Percentiles rank a stretch among this genome's conserved stretches.
phyloP scores from a whole-genome alignment of 2,113 vertebrate species.

The Chionodraco myersi region DNA sequence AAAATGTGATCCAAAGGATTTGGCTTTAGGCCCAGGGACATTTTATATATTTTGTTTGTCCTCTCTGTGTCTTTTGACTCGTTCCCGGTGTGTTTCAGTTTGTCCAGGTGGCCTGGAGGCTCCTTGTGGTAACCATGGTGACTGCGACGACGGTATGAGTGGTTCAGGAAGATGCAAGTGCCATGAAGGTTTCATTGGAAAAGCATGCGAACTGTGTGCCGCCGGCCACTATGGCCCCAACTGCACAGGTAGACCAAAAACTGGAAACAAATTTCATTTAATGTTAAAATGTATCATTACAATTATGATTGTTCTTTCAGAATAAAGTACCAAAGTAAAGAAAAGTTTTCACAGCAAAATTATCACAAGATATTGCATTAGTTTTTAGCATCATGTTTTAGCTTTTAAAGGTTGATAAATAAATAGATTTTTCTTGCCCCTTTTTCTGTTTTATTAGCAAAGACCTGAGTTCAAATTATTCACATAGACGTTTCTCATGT shows the following conservation, averaged over 20 bases:
- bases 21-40: not conserved
- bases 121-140: conserved; percentile 85
- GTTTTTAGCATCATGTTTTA: not conserved
- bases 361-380: not conserved
- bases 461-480: too few species aligned
- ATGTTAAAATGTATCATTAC: not conserved
- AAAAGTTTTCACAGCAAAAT: too few species aligned
- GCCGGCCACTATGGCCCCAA: conserved; percentile 84
- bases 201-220: conserved; percentile 87
- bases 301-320: not conserved
- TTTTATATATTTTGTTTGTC: not conserved
- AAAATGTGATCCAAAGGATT: not conserved
- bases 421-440: not conserved
- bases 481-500: too few species aligned
- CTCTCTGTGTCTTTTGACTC: not conserved
- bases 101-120: conserved; percentile 90
- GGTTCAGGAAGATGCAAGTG: conserved; percentile 88
- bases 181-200: conserved; percentile 84
- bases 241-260: conserved; percentile 85
- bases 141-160: conserved; percentile 83
- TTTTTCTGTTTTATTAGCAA: not conserved
- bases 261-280: not conserved
- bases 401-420: not conserved
- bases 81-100: conserved; percentile 67
- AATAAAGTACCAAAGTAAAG: too few species aligned